Evolutionary conservation across 2,797 vertebrate genomes (phyloP).

Genomic region (Manis pentadactyla): DNA sequence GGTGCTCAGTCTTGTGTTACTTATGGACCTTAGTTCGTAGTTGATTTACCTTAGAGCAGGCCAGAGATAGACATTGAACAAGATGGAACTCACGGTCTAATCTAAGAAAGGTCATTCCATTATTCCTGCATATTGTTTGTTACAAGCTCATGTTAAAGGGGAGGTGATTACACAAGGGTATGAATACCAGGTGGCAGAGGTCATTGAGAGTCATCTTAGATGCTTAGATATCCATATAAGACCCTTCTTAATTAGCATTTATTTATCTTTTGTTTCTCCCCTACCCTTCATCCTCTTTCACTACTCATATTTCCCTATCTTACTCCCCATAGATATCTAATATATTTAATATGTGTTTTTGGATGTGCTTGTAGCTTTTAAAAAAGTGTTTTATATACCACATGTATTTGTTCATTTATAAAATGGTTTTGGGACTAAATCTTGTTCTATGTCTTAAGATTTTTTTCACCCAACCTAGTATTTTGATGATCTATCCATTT

Average conservation of each 20-base stretch:
- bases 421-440: not conserved
- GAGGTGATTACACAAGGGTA: not conserved
- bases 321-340: not conserved
- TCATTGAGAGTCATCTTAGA: not conserved
- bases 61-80: not conserved
- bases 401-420: not conserved
- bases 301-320: not conserved
- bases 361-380: not conserved
- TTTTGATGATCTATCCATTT: not conserved
- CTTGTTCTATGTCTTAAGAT: not conserved
- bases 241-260: not conserved
- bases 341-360: not conserved
- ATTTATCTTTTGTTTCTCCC: not conserved
- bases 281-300: not conserved
- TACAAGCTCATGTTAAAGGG: not conserved
- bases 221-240: not conserved
- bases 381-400: not conserved
- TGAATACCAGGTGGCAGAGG: not conserved
- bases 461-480: not conserved
- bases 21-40: conserved; percentile 15
- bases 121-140: not conserved
- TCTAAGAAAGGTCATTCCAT: not conserved
- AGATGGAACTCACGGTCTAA: not conserved
- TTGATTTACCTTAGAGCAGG: not conserved
- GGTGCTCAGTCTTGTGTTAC: conserved; percentile 8